phyloP scores from a whole-genome alignment of 2,797 vertebrate species.

The Chelonia mydas region DNA sequence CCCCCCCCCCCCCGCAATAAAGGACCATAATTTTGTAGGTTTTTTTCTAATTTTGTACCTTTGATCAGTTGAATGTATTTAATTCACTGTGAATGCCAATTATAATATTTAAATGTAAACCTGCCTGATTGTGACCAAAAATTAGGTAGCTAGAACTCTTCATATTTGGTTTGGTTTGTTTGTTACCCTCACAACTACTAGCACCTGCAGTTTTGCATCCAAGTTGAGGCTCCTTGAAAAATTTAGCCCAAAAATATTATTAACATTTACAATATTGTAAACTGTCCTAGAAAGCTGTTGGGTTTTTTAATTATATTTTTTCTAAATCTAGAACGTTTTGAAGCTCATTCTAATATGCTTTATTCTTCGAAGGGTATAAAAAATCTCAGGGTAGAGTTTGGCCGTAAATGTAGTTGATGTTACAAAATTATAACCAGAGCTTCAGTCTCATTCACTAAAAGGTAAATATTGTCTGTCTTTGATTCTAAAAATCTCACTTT shows the following conservation, averaged over 20 bases:
- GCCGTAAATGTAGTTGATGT: not conserved
- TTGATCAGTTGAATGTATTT: not conserved
- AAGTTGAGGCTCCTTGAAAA: not conserved
- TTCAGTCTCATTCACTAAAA: not conserved
- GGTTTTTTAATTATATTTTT: not conserved
- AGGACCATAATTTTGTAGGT: not conserved
- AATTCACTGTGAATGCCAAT: not conserved
- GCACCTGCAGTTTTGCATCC: not conserved
- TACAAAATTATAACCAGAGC: not conserved
- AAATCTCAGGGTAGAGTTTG: not conserved
- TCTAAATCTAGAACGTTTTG: not conserved
- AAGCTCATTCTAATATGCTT: not conserved
- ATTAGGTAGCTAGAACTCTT: not conserved
- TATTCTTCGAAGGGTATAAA: not conserved
- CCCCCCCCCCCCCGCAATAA: too few relatives aligned
- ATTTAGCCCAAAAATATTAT: not conserved
- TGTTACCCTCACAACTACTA: not conserved
- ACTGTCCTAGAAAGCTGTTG: not conserved
- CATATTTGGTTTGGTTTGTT: not conserved
- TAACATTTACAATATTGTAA: not conserved
- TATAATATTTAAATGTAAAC: not conserved
- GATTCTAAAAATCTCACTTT: not conserved
- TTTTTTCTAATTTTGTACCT: not conserved
- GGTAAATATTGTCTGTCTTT: not conserved
- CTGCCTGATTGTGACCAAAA: not conserved